Evolutionary conservation across 2,113 vertebrate genomes (phyloP).

Genomic region (Labrus mixtus): DNA sequence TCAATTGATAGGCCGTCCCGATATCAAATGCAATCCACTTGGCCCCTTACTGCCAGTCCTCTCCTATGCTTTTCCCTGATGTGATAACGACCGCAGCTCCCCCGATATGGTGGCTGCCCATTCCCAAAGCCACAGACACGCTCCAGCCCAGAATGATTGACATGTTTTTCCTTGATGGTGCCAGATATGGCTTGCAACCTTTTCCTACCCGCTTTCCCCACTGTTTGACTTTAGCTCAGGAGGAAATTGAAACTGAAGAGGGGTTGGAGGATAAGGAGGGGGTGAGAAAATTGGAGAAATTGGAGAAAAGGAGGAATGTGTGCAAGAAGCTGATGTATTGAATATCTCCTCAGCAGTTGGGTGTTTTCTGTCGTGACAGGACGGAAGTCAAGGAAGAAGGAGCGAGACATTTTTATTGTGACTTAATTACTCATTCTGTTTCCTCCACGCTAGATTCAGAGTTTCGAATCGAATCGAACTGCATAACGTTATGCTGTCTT

Average conservation of each 20-base stretch:
- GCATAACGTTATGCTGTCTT: conserved; percentile 5
- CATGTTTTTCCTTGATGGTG: conserved; percentile 74
- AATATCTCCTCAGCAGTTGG: conserved; percentile 27
- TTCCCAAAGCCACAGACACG: conserved; percentile 53
- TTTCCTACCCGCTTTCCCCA: conserved; percentile 42
- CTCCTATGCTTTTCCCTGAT: conserved; percentile 59
- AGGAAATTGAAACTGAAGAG: conserved; percentile 72
- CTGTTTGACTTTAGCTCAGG: conserved; percentile 50
- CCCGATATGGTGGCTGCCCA: conserved; percentile 38
- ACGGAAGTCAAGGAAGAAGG: background rate
- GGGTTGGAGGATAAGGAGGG: conserved; percentile 30
- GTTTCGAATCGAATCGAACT: background rate
- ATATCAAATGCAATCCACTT: conserved; percentile 74
- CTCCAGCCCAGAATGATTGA: conserved; percentile 68
- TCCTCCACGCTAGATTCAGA: background rate
- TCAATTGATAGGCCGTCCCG: conserved; percentile 49
- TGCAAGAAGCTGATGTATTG: conserved; percentile 43
- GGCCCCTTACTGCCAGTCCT: conserved; percentile 50
- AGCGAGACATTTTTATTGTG: too few species aligned
- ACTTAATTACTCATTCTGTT: background rate
- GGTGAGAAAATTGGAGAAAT: conserved; percentile 23
- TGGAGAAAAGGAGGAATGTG: conserved; percentile 18
- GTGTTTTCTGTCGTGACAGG: background rate
- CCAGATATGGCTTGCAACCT: conserved; percentile 62
- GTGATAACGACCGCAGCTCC: conserved; percentile 56